Percentiles rank a stretch among this genome's conserved stretches.
Evolutionary conservation across 2,113 vertebrate genomes (phyloP).

Genomic region (Orientallactaga bullata): DNA sequence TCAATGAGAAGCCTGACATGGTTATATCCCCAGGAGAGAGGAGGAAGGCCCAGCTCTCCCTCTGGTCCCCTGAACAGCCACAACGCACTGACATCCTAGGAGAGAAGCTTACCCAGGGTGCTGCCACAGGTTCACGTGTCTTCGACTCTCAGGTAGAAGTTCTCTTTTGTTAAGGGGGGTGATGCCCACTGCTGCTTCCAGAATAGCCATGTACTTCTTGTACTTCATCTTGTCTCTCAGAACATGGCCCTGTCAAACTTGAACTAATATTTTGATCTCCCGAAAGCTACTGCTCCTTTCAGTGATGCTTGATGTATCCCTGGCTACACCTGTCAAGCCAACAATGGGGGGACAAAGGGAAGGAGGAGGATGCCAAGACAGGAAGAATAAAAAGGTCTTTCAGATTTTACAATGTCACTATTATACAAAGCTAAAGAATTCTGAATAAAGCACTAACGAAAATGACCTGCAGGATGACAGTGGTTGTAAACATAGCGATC

Average conservation of each 20-base stretch:
- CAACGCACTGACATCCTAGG: neutral
- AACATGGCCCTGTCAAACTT: constrained; percentile 56
- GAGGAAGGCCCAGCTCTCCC: neutral
- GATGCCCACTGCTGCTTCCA: constrained; percentile 95
- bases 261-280: constrained; percentile 69
- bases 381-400: constrained; percentile 66
- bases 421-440: constrained; percentile 91
- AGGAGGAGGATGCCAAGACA: neutral
- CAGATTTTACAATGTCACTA: constrained; percentile 87
- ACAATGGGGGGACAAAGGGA: neutral
- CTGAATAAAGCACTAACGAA: constrained; percentile 94
- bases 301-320: neutral
- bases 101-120: constrained; percentile 91
- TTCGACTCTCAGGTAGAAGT: constrained; percentile 93
- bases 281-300: constrained; percentile 61
- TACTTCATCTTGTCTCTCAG: constrained; percentile 92
- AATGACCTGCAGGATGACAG: constrained; percentile 91
- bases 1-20: constrained; percentile 23
- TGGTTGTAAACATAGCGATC: constrained; percentile 88
- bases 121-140: constrained; percentile 94
- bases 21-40: neutral
- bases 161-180: constrained; percentile 96
- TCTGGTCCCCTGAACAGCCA: neutral
- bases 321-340: constrained; percentile 51
- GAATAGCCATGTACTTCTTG: constrained; percentile 96